These are phyloP conservation scores for Oscheius sp. DNA, from an alignment of 1,140 invertebrate species.

Conservation along the genomic window DNA sequence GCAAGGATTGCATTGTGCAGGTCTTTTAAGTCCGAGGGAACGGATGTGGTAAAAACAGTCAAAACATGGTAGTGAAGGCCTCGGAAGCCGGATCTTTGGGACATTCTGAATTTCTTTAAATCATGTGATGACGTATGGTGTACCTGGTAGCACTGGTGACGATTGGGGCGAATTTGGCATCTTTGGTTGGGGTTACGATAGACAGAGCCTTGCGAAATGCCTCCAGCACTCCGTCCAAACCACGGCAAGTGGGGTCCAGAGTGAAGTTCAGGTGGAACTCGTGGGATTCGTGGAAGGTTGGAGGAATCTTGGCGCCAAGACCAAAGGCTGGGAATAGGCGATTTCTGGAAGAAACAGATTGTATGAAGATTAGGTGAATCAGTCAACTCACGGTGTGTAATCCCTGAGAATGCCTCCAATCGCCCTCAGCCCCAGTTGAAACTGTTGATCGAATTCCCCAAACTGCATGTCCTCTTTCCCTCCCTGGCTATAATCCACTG, in stretches of 20 bases:
- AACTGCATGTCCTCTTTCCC: constrained; percentile 9
- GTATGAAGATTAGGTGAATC: background rate
- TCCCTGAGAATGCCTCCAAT: constrained; percentile 27
- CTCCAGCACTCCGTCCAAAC: constrained; percentile 32
- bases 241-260: constrained; percentile 27
- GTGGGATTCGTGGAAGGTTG: constrained; percentile 22
- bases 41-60: constrained; percentile 17
- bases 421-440: constrained; percentile 31
- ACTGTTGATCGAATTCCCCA: constrained; percentile 1
- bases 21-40: constrained; percentile 22
- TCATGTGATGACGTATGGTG: background rate
- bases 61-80: constrained; percentile 31
- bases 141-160: constrained; percentile 6
- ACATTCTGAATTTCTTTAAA: constrained; percentile 11
- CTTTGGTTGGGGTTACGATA: constrained; percentile 20
- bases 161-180: constrained; percentile 14
- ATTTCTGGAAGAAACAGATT: constrained; percentile 12
- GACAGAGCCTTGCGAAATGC: constrained; percentile 21
- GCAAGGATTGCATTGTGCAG: constrained; percentile 3
- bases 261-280: constrained; percentile 35
- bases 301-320: constrained; percentile 24
- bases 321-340: constrained; percentile 32
- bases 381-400: constrained; percentile 32
- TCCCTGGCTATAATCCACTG: constrained; percentile 10
- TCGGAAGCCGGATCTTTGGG: constrained; percentile 23